Base-by-base conservation (phyloP, 1,140 invertebrate species). In the Vanessa tameamea region DNA sequence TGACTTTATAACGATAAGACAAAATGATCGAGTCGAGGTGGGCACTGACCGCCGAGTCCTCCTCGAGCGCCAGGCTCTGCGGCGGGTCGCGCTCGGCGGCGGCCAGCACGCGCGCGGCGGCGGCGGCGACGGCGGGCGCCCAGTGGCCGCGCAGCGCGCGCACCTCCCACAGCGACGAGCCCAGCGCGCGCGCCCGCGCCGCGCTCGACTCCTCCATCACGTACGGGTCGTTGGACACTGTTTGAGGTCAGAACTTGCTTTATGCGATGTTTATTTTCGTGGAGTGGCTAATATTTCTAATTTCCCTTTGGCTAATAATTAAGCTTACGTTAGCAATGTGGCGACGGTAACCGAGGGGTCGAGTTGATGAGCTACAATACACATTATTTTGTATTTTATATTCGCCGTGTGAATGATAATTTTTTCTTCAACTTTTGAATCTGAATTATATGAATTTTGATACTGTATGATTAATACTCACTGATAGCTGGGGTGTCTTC, bases 151-250 rank as follows among this genome's bases (percentile, higher is more conserved):
- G 96, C 76, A 97, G 83, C n/a, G 95, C 94, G 66, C 96, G 94
- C 26, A 99, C 94, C 93, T 99, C 98, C 98, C 98, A 99, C 26
- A 99, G 93, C 50, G 96, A 98, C 83, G 97, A 98, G 23, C 97
- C 95, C 3, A 98, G 91, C 0, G 98, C 98, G 75, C 95, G 94
- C 23, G 96, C 96, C 75, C 96, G 95, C 0, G 94, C 80, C 2
- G 97, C 97, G 93, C 98, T 96, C 5, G 93, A 85, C 93, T 98
- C 97, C 66, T 96, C 94, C 93, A 96, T 95, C 47, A 96, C 90
- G 89, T 96, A 99, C 4, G 98, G 97, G 94, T 99, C 98, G 20
- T 89, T 90, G 14, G 93, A 93, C 73, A 95, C 93, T 94, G 75
- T 16, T 20, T 14, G 48, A 0, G 7, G 4, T 4, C 4, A 37